These are phyloP conservation scores for Dolomedes plantarius DNA, from an alignment of 2,888 invertebrate species.

Conservation along the genomic window DNA sequence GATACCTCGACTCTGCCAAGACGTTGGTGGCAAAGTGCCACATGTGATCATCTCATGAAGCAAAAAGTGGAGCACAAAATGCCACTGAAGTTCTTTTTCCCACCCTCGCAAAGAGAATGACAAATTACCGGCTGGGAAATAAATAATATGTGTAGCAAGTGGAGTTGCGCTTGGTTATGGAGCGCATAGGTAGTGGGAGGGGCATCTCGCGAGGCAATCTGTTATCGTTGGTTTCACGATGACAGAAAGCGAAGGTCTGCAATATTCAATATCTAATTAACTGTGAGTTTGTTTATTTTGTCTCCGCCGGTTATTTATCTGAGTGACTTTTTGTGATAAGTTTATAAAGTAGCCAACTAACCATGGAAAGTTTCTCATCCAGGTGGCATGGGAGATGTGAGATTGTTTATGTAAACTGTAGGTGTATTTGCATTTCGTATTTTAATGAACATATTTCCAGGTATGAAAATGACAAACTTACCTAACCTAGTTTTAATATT, in stretches of 20 bases:
- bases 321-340: not conserved
- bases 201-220: not conserved
- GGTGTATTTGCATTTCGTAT: no score
- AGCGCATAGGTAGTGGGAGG: not conserved
- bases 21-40: conserved; percentile 20
- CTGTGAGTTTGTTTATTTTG: not conserved
- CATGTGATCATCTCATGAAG: not conserved
- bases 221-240: conserved; percentile 8
- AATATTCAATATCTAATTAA: conserved; percentile 14
- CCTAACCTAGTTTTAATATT: no score
- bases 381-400: no score
- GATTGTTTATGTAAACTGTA: no score
- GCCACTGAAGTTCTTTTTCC: conserved; percentile 2
- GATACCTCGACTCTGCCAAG: not conserved
- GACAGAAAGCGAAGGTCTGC: conserved; percentile 3
- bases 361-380: no score
- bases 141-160: not conserved
- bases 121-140: conserved; percentile 6
- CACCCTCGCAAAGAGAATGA: conserved; percentile 11
- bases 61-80: not conserved
- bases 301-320: not conserved
- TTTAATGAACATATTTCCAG: no score
- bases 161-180: not conserved
- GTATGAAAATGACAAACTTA: no score
- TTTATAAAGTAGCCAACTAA: not conserved